Conservation (phyloP, 1,140 invertebrate species). For the Heliconius nattereri region DNA sequence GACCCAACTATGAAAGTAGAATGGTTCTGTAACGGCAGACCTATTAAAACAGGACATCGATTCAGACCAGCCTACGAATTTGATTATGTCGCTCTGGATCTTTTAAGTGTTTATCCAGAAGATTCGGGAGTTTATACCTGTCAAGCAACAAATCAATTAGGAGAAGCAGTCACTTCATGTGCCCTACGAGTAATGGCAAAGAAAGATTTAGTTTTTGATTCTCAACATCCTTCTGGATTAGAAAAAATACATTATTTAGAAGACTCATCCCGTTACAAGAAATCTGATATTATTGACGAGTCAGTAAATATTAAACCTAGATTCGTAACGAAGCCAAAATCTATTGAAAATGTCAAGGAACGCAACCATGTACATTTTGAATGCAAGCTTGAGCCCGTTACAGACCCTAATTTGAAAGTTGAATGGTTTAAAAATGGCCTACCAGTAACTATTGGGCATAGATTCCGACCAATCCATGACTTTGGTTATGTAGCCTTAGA, state of each 20-base stretch:
- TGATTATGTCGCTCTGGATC: slow-evolving; percentile 97
- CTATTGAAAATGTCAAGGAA: slow-evolving; percentile 91
- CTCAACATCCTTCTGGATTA: slow-evolving; percentile 92
- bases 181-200: slow-evolving; percentile 93
- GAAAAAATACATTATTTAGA: slow-evolving; percentile 96
- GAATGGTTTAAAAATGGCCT: slow-evolving; percentile 97
- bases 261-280: slow-evolving; percentile 92
- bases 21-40: slow-evolving; percentile 97
- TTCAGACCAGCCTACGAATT: slow-evolving; percentile 98
- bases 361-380: slow-evolving; percentile 98
- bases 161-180: slow-evolving; percentile 96
- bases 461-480: slow-evolving; percentile 96
- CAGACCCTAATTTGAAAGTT: slow-evolving; percentile 95
- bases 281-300: slow-evolving; percentile 91
- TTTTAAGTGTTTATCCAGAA: slow-evolving; percentile 97
- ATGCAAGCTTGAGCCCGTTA: slow-evolving; percentile 97
- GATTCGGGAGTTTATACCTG: slow-evolving; percentile 98
- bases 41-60: slow-evolving; percentile 93
- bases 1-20: slow-evolving; percentile 97
- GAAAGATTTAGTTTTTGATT: slow-evolving; percentile 91
- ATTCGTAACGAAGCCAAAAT: slow-evolving; percentile 93
- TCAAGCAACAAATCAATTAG: slow-evolving; percentile 93
- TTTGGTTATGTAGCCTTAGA: slow-evolving; percentile 97
- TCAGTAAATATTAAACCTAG: slow-evolving; percentile 90
- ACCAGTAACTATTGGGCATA: slow-evolving; percentile 92